Base-by-base conservation (phyloP, 2,113 vertebrate genomes). In the Calidris pygmaea region DNA sequence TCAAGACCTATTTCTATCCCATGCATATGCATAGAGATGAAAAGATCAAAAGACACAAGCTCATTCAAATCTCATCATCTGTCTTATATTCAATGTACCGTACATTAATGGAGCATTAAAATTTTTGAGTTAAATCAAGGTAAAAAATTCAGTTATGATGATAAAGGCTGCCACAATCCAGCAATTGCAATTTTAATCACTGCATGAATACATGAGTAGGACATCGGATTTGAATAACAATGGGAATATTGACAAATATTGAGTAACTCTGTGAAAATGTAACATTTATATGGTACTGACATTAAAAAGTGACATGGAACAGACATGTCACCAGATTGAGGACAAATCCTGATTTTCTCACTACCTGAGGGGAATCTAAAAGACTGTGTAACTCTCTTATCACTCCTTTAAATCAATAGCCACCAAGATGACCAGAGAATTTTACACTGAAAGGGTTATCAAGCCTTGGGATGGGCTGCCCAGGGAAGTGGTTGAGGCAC, bases 21-120 rank as follows among this genome's bases (percentile, higher is more conserved):
- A 75, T 56, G 24, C 39, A 76, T 68, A 93, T 58, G 19, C 48
- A 94, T 9, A 87, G 62, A 95, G 84, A 91, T 60, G 11, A 95
- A 93, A 94, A 91, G 66, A 68, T 81, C n/a, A 92, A 90, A 23
- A 90, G 55, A 90, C 20, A 84, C 0, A 11, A 90, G 47, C 41
- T 87, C 66, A 82, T 58, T 91, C 82, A 91, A 93, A 96, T 75
- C 66, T 94, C 76, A 84, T 92, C 30, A 89, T 78, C 68, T 87
- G 16, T 56, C 52, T 91, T 87, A 78, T 53, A 87, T 30, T 39
- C 77, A 94, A 34, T 68, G 70, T 45, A 72, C 58, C 0, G 0
- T 72, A 76, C 19, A 75, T 85, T 91, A 93, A 78, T 76, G 58
- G 35, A 85, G 30, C 35, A 93, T 76, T 87, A 82, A 91, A 35